Base-by-base conservation (phyloP, 2,888 invertebrate species). In the Cheiracanthium punctorium region DNA sequence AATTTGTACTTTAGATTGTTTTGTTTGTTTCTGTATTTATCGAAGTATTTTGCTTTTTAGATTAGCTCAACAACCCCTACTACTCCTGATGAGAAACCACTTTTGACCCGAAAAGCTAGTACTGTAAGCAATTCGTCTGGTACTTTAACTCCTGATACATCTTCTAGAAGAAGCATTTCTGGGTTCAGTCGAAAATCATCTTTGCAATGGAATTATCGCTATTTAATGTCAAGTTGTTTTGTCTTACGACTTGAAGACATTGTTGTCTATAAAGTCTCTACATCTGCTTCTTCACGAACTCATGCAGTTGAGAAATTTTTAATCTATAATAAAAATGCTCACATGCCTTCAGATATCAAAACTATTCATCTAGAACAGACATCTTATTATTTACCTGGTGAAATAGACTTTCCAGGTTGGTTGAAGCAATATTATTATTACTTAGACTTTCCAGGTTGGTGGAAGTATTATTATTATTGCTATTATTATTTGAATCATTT, bases 311-410 rank as follows among this genome's bases (percentile, higher is more conserved):
- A 87, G 43, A 88, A 90, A 76, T 79, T 91, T 88, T 90, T 93
- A 65, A 90, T 92, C 74, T 92, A 93, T 1, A 93, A 94, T 90
- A 92, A 92, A 89, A 91, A 67, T 87, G 87, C 81, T 28, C 87
- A 87, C 58, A 80, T 98, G 89, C 98, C 98, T 0, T 95, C 95
- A 12, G 97, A 98, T 91, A 95, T 97, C 90, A 96, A 97, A 24
- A 94, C 98, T 33, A 91, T 99, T n/a, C 98, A 99, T 92, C 95
- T 98, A 0, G 99, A 99, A 91, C 96, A 98, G 89, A 97, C 97
- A 0, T 96, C 97, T 91, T 93, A 91, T 90, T 99, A 98, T 91
- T 98, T 98, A 91, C 98, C 98, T 0, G 96, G 96, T 67, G 96
- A 97, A 90, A 94, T 95, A 82, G 95, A 95, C 90, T 97, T 96